These are phyloP conservation scores for Anastrepha obliqua DNA, from an alignment of 1,140 invertebrate species.

Conservation along the genomic window DNA sequence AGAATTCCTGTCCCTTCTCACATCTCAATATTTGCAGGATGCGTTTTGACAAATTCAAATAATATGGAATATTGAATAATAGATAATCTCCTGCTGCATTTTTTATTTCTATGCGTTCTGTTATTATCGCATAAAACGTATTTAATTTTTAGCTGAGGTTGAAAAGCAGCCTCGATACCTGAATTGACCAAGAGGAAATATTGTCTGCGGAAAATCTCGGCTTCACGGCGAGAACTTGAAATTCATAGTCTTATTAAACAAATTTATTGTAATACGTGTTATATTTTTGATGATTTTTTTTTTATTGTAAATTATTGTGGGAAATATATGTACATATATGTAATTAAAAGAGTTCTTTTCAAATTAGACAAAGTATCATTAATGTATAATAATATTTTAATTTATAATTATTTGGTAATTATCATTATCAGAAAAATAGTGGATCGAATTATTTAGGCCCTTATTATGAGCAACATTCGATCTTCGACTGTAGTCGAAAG, in stretches of 20 bases:
- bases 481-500: no score
- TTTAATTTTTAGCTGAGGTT: no score
- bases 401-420: no score
- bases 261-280: neutral
- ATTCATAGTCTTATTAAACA: neutral
- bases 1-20: neutral
- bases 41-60: slow-evolving; percentile 47
- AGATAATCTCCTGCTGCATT: neutral
- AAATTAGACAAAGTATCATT: no score
- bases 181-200: neutral
- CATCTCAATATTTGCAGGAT: slow-evolving; percentile 43
- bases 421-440: no score
- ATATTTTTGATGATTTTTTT: slow-evolving; percentile 12
- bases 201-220: neutral
- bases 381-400: no score
- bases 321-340: slow-evolving; percentile 8
- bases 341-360: neutral
- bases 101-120: slow-evolving; percentile 16
- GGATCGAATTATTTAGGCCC: no score
- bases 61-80: slow-evolving; percentile 46
- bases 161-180: neutral
- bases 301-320: slow-evolving; percentile 11
- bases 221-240: neutral
- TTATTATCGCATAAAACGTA: neutral
- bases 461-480: no score